phyloP scores from a whole-genome alignment of 1,140 invertebrate genomes.

The Mactra quadrangularis region DNA sequence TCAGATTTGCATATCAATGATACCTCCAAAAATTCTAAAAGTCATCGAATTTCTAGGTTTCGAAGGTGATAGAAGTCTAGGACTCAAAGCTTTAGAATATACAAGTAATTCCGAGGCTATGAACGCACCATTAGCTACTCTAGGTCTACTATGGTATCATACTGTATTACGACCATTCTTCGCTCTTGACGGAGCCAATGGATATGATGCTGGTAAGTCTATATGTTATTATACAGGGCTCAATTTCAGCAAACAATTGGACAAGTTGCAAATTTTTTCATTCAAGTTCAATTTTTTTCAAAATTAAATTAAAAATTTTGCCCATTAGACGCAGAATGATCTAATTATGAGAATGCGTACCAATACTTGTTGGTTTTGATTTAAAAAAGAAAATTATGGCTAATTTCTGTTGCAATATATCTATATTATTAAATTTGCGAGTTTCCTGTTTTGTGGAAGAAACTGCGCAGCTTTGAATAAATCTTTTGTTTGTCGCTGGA shows the following conservation, averaged over 20 bases:
- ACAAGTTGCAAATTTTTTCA: neutral
- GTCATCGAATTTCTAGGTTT: slow-evolving; percentile 90
- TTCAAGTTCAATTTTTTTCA: neutral
- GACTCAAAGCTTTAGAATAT: slow-evolving; percentile 87
- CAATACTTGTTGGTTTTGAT: no score
- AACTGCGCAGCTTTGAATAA: no score
- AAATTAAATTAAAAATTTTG: neutral
- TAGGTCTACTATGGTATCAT: slow-evolving; percentile 90
- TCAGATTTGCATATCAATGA: slow-evolving; percentile 88
- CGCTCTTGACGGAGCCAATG: slow-evolving; percentile 87
- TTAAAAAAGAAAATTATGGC: no score
- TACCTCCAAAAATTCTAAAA: slow-evolving; percentile 88
- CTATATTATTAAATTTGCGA: no score
- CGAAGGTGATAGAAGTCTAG: slow-evolving; percentile 87
- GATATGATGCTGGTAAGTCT: slow-evolving; percentile 84
- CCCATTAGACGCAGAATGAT: neutral
- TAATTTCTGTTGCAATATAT: no score
- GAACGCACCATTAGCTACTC: slow-evolving; percentile 89
- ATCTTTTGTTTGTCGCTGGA: no score
- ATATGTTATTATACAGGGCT: no score
- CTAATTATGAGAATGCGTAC: neutral
- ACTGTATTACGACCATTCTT: slow-evolving; percentile 90
- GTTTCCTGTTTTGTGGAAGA: no score
- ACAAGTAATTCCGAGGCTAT: slow-evolving; percentile 88
- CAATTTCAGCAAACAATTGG: neutral